Percentiles rank a stretch among this genome's conserved stretches.
phyloP scores from a whole-genome alignment of 2,797 vertebrate species.

The Halcyon badia region DNA sequence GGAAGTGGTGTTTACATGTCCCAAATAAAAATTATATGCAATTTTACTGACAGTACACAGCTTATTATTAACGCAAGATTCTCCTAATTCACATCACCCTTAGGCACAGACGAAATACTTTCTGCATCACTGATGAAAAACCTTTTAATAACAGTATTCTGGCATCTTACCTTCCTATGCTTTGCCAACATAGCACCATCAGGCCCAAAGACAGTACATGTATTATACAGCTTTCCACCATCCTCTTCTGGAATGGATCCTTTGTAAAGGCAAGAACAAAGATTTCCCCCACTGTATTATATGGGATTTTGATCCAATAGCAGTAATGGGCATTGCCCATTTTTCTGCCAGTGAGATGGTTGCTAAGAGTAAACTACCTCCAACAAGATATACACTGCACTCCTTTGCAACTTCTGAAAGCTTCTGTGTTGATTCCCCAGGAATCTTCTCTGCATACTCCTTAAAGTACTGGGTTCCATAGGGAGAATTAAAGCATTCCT shows the following conservation, averaged over 20 bases:
- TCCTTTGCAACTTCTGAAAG: slow-evolving; percentile 92
- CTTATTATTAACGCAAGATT: not conserved
- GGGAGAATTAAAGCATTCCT: slow-evolving; percentile 98
- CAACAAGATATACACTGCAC: slow-evolving; percentile 89
- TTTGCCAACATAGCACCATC: slow-evolving; percentile 91
- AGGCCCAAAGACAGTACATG: slow-evolving; percentile 92
- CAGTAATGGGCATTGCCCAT: not conserved
- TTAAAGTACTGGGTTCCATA: slow-evolving; percentile 93
- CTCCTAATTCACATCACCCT: not conserved
- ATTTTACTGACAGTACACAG: not conserved
- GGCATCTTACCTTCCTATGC: slow-evolving; percentile 89
- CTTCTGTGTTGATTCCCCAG: slow-evolving; percentile 89
- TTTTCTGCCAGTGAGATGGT: not conserved
- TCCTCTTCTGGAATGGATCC: slow-evolving; percentile 97
- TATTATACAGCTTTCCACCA: slow-evolving; percentile 92
- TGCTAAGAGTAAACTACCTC: slow-evolving; percentile 82
- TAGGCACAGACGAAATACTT: not conserved
- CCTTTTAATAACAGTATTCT: not conserved
- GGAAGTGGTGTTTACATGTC: not conserved
- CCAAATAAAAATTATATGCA: not conserved
- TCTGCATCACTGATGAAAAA: not conserved
- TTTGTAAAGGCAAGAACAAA: slow-evolving; percentile 69
- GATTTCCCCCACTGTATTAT: not conserved
- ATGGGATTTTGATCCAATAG: not conserved
- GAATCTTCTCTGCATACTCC: slow-evolving; percentile 93